Base-by-base conservation (phyloP, 1,140 invertebrate species). In the Drosophila baimaii region DNA sequence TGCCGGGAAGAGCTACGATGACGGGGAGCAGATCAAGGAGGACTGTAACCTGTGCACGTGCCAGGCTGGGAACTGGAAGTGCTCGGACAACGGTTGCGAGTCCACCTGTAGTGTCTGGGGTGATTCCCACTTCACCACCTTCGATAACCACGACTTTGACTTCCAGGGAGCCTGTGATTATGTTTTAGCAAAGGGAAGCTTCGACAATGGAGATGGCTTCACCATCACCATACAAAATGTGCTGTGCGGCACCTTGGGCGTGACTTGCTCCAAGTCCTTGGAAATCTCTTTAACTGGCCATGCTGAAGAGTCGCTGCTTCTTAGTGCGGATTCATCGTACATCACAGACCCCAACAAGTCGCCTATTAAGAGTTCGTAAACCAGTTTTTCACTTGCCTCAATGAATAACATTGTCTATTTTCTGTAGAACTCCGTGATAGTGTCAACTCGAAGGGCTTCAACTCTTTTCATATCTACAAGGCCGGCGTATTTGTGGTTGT, bases 111-210 rank as follows among this genome's bases (percentile, higher is more conserved):
- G 94, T 17, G 94, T 95, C 5, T 97, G 96, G 96, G 97, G 97
- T 5, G 96, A 97, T 81, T 97, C 96, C 1, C 97, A 98, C 91
- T 96, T 97, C 85, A 95, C 95, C 73, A 97, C 96, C 1, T 98
- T 97, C 85, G 97, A 98, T 92, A 96, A 95, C 0, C 94, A 94
- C n/a, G 92, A 94, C 8, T 98, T 94, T 89, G 96, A 98, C 86
- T 98, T 98, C 92, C 96, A 98, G 92, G 97, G 97, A 31, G 94
- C 95, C 46, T 98, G 97, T 90, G 95, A 97, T 64, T 98, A 98
- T 83, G 93, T 98, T 13, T 92, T 98, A 8, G 95, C 95, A 2
- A 97, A 97, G 91, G 96, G 96, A 15, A 92, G 79, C 2, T 81
- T 94, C 43, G 93, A 91, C 21, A 92, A 92, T 29, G 92, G 94